phyloP scores from a whole-genome alignment of 2,113 vertebrate species.

The Diadophis punctatus region DNA sequence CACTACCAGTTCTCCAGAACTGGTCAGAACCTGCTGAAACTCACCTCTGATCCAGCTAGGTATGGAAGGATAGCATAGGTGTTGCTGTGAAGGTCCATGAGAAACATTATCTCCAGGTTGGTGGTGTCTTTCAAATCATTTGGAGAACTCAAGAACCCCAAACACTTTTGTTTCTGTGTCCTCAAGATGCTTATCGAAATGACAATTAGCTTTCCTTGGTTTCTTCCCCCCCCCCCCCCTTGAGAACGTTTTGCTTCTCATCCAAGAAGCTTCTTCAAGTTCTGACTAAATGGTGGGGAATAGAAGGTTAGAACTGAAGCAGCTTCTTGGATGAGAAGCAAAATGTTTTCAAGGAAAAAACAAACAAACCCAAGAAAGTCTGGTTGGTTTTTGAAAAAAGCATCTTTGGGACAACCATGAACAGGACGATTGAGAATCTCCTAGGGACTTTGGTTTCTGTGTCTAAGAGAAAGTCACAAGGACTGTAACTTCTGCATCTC shows the following conservation, averaged over 20 bases:
- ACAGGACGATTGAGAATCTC: neutral
- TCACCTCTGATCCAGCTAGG: neutral
- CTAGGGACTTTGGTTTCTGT: neutral
- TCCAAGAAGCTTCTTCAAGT: neutral
- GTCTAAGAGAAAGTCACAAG: neutral
- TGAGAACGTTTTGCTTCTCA: neutral
- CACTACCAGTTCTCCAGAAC: no score
- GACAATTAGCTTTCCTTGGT: neutral
- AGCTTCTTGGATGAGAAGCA: neutral
- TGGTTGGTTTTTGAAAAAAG: neutral
- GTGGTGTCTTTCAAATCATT: neutral
- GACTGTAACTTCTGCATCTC: neutral
- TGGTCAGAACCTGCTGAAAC: no score
- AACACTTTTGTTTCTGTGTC: neutral
- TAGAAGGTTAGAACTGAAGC: neutral
- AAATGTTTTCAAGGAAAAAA: neutral
- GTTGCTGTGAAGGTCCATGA: neutral
- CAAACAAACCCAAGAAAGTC: neutral
- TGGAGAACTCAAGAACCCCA: neutral
- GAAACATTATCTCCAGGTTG: neutral
- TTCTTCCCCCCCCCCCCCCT: no score
- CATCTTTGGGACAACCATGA: neutral
- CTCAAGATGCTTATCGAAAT: neutral
- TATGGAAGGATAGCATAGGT: neutral
- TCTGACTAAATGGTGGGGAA: neutral